Percentiles rank a stretch among this genome's conserved stretches.
These are phyloP conservation scores for Nomada fabriciana DNA, from an alignment of 2,888 invertebrate species.

Conservation along the genomic window DNA sequence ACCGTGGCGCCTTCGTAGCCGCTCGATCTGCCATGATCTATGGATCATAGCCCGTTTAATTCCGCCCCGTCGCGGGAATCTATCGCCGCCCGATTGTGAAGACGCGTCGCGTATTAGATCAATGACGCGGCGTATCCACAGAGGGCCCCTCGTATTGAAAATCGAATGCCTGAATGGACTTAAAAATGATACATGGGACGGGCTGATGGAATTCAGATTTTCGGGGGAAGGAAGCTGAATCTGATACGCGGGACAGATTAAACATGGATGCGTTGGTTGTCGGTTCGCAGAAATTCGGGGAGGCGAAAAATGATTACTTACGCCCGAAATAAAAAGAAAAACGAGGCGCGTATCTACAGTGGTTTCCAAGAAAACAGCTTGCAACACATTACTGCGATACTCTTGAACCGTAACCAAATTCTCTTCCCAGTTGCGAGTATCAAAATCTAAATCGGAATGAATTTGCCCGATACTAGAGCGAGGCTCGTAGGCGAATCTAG, in stretches of 20 bases:
- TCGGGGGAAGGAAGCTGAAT: neutral
- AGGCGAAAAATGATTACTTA: no score
- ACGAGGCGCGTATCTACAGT: no score
- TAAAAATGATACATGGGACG: slow-evolving; percentile 30
- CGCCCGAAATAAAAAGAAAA: no score
- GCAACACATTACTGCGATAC: no score
- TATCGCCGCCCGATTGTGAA: slow-evolving; percentile 50
- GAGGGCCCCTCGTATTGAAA: slow-evolving; percentile 47
- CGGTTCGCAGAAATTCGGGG: no score
- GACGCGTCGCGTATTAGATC: slow-evolving; percentile 53
- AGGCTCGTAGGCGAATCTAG: neutral
- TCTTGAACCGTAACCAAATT: neutral
- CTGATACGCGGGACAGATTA: neutral
- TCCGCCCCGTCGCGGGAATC: slow-evolving; percentile 65
- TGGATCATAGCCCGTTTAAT: slow-evolving; percentile 74
- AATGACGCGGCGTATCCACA: slow-evolving; percentile 58
- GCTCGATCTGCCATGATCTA: slow-evolving; percentile 67
- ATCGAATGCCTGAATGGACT: slow-evolving; percentile 26
- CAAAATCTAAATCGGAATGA: neutral
- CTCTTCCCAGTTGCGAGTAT: neutral
- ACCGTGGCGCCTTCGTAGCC: slow-evolving; percentile 34
- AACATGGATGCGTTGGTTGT: no score
- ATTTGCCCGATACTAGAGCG: neutral
- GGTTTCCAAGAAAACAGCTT: no score
- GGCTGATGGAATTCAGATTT: neutral